Evolutionary conservation across 2,888 invertebrate genomes (phyloP).

Genomic region (Sepioteuthis lessoniana): DNA sequence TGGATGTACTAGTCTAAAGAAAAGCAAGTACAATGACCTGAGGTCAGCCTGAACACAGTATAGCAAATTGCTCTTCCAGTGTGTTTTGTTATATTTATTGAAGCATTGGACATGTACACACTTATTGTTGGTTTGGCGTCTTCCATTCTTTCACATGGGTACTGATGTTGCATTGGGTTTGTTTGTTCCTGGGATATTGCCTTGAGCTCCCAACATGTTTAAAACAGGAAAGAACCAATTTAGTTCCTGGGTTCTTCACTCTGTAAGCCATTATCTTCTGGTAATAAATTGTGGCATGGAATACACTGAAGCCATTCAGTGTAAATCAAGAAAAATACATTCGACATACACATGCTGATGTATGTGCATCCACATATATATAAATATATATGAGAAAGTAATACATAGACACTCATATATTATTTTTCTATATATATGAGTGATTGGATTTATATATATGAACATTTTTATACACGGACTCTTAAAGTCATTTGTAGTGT

Average conservation of each 20-base stretch:
- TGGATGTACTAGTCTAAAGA: neutral
- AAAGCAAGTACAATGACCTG: neutral
- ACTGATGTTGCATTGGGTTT: neutral
- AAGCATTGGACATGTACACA: neutral
- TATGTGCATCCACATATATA: neutral
- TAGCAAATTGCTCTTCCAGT: neutral
- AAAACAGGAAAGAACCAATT: neutral
- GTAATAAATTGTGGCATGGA: neutral
- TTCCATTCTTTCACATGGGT: neutral
- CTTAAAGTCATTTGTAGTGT: too few relatives aligned
- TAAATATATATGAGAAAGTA: too few relatives aligned
- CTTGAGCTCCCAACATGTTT: neutral
- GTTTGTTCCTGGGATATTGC: conserved; percentile 18
- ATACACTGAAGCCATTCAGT: neutral
- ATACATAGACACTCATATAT: too few relatives aligned
- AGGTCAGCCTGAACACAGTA: neutral
- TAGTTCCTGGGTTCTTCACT: neutral
- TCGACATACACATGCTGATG: neutral
- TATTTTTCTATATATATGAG: neutral
- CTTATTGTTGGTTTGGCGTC: neutral
- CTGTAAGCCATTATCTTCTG: neutral
- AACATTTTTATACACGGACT: neutral
- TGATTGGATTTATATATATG: neutral
- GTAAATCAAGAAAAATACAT: neutral
- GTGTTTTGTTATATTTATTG: neutral